Conservation (phyloP, 2,797 vertebrate species). For the Ataeniobius toweri region DNA sequence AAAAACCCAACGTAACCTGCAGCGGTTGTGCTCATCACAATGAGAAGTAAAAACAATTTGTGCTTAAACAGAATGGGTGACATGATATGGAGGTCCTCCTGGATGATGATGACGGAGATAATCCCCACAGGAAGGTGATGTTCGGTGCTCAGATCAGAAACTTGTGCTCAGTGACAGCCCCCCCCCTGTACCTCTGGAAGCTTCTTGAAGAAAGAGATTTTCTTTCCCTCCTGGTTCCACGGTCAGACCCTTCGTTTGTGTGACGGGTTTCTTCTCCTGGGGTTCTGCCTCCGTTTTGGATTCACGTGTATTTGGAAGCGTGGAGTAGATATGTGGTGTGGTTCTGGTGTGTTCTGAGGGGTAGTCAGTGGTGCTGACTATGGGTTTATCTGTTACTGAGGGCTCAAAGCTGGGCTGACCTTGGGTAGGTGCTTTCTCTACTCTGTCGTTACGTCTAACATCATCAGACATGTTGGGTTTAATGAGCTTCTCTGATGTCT, state of each 20-base stretch:
- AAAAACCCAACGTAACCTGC: conserved; percentile 10
- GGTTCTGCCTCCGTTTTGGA: conserved; percentile 23
- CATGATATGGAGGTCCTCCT: conserved; percentile 42
- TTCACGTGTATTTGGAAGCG: conserved; percentile 11
- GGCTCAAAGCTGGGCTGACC: conserved; percentile 25
- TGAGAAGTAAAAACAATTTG: conserved; percentile 25
- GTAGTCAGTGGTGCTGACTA: not conserved
- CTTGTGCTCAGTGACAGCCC: conserved; percentile 55
- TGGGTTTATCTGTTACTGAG: conserved; percentile 64
- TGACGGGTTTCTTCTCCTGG: not conserved
- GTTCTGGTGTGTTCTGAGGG: not conserved
- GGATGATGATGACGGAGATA: conserved; percentile 22
- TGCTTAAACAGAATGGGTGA: conserved; percentile 62
- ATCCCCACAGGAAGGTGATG: conserved; percentile 22
- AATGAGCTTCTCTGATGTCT: not conserved
- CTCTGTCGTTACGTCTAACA: not conserved
- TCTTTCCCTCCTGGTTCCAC: conserved; percentile 37
- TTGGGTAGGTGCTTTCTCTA: conserved; percentile 2
- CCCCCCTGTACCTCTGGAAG: conserved; percentile 63
- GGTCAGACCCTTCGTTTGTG: conserved; percentile 19
- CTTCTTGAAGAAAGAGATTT: conserved; percentile 27
- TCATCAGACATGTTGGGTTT: not conserved
- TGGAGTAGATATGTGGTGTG: not conserved
- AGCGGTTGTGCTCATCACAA: conserved; percentile 23
- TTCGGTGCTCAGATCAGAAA: conserved; percentile 55